phyloP scores from a whole-genome alignment of 2,797 vertebrate species.

The Typhlichthys eigenmanni region DNA sequence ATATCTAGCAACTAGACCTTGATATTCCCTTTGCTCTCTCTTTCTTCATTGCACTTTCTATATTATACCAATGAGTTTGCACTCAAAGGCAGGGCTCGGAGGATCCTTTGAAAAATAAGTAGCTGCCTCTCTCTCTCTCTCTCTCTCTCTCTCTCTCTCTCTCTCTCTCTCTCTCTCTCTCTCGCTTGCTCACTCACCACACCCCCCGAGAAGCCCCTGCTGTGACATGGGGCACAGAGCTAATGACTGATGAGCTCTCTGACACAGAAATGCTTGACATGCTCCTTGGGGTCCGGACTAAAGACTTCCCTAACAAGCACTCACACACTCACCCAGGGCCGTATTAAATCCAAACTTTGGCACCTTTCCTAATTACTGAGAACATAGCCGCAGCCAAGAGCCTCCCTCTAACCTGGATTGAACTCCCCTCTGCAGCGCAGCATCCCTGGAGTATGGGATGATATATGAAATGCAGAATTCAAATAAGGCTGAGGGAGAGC shows the following conservation, averaged over 20 bases:
- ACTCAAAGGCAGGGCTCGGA: conserved; percentile 32
- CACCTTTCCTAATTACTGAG: conserved; percentile 79
- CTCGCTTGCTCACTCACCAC: not conserved
- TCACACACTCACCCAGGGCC: conserved; percentile 62
- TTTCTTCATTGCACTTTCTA: conserved; percentile 1
- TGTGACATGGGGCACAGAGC: conserved; percentile 50
- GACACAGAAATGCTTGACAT: conserved; percentile 75
- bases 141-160: not conserved
- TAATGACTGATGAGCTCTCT: conserved; percentile 77
- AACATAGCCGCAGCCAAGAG: conserved; percentile 66
- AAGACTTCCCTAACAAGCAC: conserved; percentile 79
- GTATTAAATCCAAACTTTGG: conserved; percentile 79
- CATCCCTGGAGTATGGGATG: conserved; percentile 66
- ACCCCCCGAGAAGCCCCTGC: conserved; percentile 42
- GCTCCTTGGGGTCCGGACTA: conserved; percentile 71
- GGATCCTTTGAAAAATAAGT: conserved; percentile 31
- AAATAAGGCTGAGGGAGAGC: conserved; percentile 73
- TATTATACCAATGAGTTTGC: conserved; percentile 32
- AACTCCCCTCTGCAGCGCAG: conserved; percentile 59
- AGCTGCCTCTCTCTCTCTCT: conserved; percentile 17
- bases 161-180: not conserved
- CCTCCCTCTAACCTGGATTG: conserved; percentile 67
- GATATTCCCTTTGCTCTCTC: not conserved
- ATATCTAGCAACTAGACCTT: conserved; percentile 25
- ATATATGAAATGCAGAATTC: conserved; percentile 77